Evolutionary conservation across 1,140 invertebrate genomes (phyloP).

Genomic region (Lordiphosa clarofinis): DNA sequence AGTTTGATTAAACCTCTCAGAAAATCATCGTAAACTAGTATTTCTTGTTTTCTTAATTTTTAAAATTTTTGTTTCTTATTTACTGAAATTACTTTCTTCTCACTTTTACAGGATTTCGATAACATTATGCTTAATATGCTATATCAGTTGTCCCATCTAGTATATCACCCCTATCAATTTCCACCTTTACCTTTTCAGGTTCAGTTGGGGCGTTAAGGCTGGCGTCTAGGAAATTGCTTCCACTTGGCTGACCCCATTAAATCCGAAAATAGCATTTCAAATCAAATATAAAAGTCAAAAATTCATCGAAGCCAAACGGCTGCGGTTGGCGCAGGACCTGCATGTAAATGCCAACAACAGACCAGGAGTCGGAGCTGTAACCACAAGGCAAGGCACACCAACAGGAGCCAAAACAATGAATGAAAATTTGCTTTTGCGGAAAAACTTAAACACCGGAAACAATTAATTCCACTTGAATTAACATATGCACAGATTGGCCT

Average conservation of each 20-base stretch:
- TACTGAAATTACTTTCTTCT: too few relatives aligned
- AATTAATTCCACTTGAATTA: constrained; percentile 80
- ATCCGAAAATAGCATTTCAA: constrained; percentile 61
- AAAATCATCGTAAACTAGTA: too few relatives aligned
- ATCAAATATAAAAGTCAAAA: constrained; percentile 78
- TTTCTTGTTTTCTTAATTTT: too few relatives aligned
- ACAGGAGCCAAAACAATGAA: constrained; percentile 48
- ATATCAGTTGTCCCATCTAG: too few relatives aligned
- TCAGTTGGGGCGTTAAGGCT: constrained; percentile 5
- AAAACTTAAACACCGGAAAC: constrained; percentile 80
- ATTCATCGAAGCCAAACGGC: constrained; percentile 60
- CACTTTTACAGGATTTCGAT: too few relatives aligned
- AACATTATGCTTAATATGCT: too few relatives aligned
- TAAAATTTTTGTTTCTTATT: too few relatives aligned
- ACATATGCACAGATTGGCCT: constrained; percentile 69
- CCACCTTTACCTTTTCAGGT: neutral
- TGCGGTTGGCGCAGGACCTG: constrained; percentile 26
- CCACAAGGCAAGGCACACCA: constrained; percentile 43
- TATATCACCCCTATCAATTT: too few relatives aligned
- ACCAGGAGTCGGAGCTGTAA: constrained; percentile 4
- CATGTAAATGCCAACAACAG: constrained; percentile 18
- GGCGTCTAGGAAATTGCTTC: constrained; percentile 53
- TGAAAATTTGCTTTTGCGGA: constrained; percentile 72
- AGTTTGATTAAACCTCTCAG: too few relatives aligned
- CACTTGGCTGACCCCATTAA: constrained; percentile 67